A percentile compares a stretch with the other conserved stretches of the same genome.
phyloP scores from a whole-genome alignment of 2,113 vertebrate species.

The Tautogolabrus adspersus region DNA sequence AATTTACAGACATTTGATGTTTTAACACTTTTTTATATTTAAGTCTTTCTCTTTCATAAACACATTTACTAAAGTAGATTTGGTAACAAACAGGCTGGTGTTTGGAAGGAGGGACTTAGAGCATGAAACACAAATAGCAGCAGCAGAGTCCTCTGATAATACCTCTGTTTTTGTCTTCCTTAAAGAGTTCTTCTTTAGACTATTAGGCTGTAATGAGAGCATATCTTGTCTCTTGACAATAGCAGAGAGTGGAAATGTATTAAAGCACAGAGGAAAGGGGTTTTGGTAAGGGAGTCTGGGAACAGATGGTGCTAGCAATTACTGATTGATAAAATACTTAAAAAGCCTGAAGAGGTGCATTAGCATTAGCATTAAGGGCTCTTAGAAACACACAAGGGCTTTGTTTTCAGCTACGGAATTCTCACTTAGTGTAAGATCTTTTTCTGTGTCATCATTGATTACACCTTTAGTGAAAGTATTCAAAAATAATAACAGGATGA shows the following conservation, averaged over 20 bases:
- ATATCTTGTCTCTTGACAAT: slow-evolving; percentile 45
- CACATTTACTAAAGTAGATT: slow-evolving; percentile 14
- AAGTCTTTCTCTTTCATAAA: background rate
- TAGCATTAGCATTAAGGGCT: slow-evolving; percentile 47
- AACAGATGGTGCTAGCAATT: slow-evolving; percentile 67
- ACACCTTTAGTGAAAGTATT: slow-evolving; percentile 2
- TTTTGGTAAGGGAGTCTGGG: slow-evolving; percentile 31
- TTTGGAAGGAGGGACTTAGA: slow-evolving; percentile 3
- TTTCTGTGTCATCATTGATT: slow-evolving; percentile 32
- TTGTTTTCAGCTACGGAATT: slow-evolving; percentile 26
- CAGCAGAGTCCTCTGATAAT: slow-evolving; percentile 12
- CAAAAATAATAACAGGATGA: no score
- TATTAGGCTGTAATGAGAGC: slow-evolving; percentile 37
- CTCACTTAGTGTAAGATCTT: slow-evolving; percentile 15
- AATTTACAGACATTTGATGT: background rate
- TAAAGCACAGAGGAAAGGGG: slow-evolving; percentile 42
- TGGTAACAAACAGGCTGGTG: background rate
- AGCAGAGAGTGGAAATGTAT: slow-evolving; percentile 34
- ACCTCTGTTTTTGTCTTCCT: slow-evolving; percentile 28
- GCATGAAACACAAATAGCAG: slow-evolving; percentile 29
- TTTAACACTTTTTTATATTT: background rate
- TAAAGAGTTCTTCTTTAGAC: slow-evolving; percentile 42
- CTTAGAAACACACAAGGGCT: slow-evolving; percentile 31
- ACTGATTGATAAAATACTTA: slow-evolving; percentile 59
- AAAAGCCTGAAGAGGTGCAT: slow-evolving; percentile 52